Base-by-base conservation (phyloP, 1,140 invertebrate species). In the Maniola jurtina region DNA sequence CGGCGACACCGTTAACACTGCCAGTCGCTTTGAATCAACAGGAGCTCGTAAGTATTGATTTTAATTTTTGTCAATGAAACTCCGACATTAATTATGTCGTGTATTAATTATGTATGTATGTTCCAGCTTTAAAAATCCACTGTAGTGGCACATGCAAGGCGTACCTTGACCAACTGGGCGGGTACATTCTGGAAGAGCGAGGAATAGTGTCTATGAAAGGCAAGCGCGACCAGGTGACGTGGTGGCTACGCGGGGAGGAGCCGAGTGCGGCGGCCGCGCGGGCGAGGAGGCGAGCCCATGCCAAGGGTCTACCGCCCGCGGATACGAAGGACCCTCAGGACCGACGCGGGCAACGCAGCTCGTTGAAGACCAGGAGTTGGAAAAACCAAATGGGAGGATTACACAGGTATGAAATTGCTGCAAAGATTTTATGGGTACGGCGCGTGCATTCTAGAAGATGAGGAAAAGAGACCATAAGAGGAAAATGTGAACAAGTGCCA, bases 21-120 rank as follows among this genome's bases (percentile, higher is more conserved):
- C 97, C 0, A 98, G 97, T 5, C 92, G 98, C 42, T 98, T 99
- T 95, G 97, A 99, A 89, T 98, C 96, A 0, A 98, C 96, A n/a
- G 97, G 97, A 1, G 95, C 96, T 80, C 93, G 89, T 91, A 79
- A 85, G 85, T 84, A 58, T 55, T 48, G 1, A 6, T 1, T 48
- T 48, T 14, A 48, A 10, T 7, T 7, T 48, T 48, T n/a, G 5
- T 2, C 8, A 1, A 10, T 10, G 40, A 42, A 10, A 10, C 5
- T 13, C 13, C 13, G 40, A 42, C 13, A 42, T 9, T 2, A 42
- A 48, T n/a, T 25, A 25, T 2, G 25, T 25, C 1, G 25, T 2
- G 4, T 4, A 40, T 40, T 40, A 59, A 42, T 25, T 61, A 48
- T 6, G 47, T 48, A 6, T 7, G 38, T 40, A 6, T 45, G 3